Evolutionary conservation across 2,797 vertebrate species (phyloP), one percentile per base, ranked within the genome.

Genomic region (Eospalax fontanierii): DNA sequence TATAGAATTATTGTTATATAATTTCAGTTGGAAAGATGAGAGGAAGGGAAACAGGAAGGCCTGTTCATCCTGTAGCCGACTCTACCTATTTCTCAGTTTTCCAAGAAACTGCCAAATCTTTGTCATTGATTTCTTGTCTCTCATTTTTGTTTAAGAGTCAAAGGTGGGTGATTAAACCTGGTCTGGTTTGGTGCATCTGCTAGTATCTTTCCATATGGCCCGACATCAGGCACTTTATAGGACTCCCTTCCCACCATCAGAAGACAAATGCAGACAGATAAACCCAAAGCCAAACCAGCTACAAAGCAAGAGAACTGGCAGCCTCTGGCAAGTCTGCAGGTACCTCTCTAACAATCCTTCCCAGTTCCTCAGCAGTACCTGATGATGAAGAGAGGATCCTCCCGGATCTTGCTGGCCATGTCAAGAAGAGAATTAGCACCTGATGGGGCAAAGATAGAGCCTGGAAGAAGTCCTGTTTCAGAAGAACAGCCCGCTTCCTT

Each of bases 351-450:
- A 63, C 59, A 66, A 84, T 0, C 65, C 26, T 30, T 21, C n/a
- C 61, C 26, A 65, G 26, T 5, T 3, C 33, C 7, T 4, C 4
- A 0, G n/a, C 14, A 16, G 71, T 63, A 99, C 99, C 99, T 99
- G 97, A 99, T 99, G 97, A 99, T 98, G 98, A 99, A 99, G 10
- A 99, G 98, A 0, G 99, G 99, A 89, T 99, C 99, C 96, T 99
- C 99, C 1, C 99, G 98, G 97, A 99, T 99, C 93, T 99, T 99
- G 96, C 99, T 99, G 83, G 99, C 99, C 98, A 99, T 98, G 95
- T 99, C 99, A 1, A 99, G 98, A 96, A 96, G 98, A 7, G 99
- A 99, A 3, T 98, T 99, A 22, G 99, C 98, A 22, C 98, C 97
- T 0, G 92, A 12, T 14, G 98, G 97, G 90, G 98, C 99, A 95